These are phyloP conservation scores for Masticophis lateralis DNA, from an alignment of 2,797 vertebrate genomes.

Conservation along the genomic window DNA sequence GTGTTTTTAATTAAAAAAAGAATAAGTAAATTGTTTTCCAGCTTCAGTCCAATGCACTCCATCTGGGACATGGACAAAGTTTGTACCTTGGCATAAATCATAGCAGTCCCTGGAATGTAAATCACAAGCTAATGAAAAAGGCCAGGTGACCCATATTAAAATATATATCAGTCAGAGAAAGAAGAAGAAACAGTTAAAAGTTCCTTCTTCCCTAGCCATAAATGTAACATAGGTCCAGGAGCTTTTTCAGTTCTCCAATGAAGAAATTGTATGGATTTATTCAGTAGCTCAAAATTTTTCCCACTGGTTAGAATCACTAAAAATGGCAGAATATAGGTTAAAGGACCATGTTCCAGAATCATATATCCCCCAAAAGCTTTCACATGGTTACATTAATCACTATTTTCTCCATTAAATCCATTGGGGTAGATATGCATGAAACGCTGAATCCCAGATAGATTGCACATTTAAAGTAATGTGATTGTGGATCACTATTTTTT, in stretches of 20 bases:
- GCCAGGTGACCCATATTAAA: slow-evolving; percentile 26
- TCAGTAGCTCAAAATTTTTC: not conserved
- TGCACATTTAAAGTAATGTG: not conserved
- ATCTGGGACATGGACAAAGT: not conserved
- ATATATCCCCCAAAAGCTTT: not conserved
- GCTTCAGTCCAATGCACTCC: slow-evolving; percentile 6
- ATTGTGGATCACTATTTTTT: not conserved
- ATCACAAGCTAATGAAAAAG: slow-evolving; percentile 3
- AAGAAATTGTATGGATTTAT: not conserved
- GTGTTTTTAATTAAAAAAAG: slow-evolving; percentile 19
- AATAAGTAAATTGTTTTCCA: not conserved
- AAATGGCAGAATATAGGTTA: not conserved
- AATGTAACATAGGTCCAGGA: not conserved
- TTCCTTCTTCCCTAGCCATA: not conserved
- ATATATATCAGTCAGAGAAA: slow-evolving; percentile 9
- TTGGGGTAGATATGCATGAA: not conserved
- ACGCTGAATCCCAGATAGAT: not conserved
- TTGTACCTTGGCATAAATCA: slow-evolving; percentile 20
- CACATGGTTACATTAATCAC: not conserved
- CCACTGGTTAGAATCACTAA: not conserved
- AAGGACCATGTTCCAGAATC: not conserved
- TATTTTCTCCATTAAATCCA: not conserved
- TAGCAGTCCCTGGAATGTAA: not conserved
- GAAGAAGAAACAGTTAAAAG: slow-evolving; percentile 22
- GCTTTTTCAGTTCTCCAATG: not conserved